Evolutionary conservation across 2,797 vertebrate genomes (phyloP).

Genomic region (Phataginus tricuspis): DNA sequence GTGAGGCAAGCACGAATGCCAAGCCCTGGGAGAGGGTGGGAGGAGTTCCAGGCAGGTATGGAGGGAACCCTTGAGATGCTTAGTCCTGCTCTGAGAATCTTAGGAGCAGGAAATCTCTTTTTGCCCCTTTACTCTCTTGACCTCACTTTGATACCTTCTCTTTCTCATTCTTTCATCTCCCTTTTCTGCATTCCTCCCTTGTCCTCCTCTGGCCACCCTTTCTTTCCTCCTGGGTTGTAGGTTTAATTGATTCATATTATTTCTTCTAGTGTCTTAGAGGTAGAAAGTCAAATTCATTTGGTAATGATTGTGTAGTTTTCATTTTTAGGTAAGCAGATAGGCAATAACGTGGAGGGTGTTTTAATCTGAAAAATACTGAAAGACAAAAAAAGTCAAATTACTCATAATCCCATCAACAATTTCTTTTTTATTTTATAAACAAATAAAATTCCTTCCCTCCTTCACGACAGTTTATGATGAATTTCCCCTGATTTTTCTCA

Average conservation of each 20-base stretch:
- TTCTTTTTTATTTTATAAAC: slow-evolving; percentile 46
- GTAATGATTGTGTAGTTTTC: slow-evolving; percentile 11
- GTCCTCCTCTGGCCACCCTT: neutral
- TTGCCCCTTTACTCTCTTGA: neutral
- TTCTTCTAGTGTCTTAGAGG: slow-evolving; percentile 18
- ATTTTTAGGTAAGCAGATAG: slow-evolving; percentile 22
- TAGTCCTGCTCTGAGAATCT: neutral
- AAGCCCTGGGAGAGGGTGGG: neutral
- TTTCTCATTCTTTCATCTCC: neutral
- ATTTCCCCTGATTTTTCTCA: slow-evolving; percentile 29
- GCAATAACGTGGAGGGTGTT: neutral
- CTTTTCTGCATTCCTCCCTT: neutral
- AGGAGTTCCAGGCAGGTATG: neutral
- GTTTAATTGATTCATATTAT: neutral
- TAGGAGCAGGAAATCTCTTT: neutral
- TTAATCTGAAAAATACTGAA: neutral
- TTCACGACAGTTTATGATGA: neutral
- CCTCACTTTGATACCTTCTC: neutral
- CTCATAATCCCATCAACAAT: neutral
- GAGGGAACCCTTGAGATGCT: neutral
- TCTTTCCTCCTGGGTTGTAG: slow-evolving; percentile 2
- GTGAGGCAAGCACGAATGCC: neutral
- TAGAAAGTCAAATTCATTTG: slow-evolving; percentile 44
- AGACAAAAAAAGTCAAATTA: neutral
- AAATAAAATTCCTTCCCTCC: neutral